Evolutionary conservation across 2,888 invertebrate species (phyloP), one percentile per base, ranked within the genome.

Genomic region (Patella ulyssiponensis): DNA sequence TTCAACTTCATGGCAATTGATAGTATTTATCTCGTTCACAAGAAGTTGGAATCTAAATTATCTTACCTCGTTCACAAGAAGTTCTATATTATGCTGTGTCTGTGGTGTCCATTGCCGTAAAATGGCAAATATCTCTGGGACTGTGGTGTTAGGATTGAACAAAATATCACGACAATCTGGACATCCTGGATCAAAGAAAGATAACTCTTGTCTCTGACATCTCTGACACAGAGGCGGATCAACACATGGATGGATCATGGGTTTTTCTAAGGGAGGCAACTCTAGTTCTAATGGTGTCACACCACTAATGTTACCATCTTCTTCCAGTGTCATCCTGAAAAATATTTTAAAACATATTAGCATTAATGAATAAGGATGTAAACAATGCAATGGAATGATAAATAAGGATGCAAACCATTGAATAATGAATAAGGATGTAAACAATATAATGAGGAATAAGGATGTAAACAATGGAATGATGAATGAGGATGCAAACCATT

Each of bases 61-160:
- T 77, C 81, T 82, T 81, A 92, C 93, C 91, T 93, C 92, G 77
- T 90, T 85, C 3, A 93, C 89, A 52, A 93, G 83, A 17, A 91
- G 81, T 77, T 92, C 91, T 73, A 93, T 86, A 74, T 91, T 91
- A 69, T 91, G 90, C 84, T 93, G 93, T 56, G 92, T 92, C 80
- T 92, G 91, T n/a, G 93, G 92, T 52, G 92, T 92, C 93, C 93
- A 93, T 85, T 93, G 93, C 58, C 93, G 84, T 79, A 93, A 83
- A 58, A 93, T 91, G 74, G 93, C 93, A 83, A 93, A 92, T 56
- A 93, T 90, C 77, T 93, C 92, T 73, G 92, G 89, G n/a, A 92
- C 88, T 11, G 90, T 89, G 7, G 92, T 90, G 74, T 85, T 83
- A 1, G 89, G 85, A 75, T 88, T 86, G 51, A 86, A 78, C 20